These are phyloP conservation scores for Athripsodes cinereus DNA, from an alignment of 2,888 invertebrate genomes.

Conservation along the genomic window DNA sequence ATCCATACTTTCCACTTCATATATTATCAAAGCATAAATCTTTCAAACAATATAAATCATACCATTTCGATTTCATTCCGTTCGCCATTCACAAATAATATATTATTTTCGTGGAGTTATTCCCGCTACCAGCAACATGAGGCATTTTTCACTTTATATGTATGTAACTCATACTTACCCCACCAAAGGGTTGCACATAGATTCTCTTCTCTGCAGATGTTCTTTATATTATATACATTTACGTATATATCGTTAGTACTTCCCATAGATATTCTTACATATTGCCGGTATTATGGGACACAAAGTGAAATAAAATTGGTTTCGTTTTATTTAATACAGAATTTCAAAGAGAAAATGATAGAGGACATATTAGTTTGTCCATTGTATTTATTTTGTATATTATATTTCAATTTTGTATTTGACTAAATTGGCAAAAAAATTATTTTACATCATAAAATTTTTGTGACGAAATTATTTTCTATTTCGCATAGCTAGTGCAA, in stretches of 20 bases:
- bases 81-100: slow-evolving; percentile 16
- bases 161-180: background rate
- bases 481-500: too few species aligned
- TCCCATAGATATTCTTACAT: background rate
- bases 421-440: too few species aligned
- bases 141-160: slow-evolving; percentile 18
- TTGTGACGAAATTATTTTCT: too few species aligned
- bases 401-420: too few species aligned
- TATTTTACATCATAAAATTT: too few species aligned
- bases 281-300: background rate
- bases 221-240: background rate
- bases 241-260: too few species aligned
- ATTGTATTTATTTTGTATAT: too few species aligned
- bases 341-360: background rate
- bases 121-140: slow-evolving; percentile 6
- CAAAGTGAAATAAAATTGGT: background rate
- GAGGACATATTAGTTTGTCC: background rate
- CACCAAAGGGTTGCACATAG: background rate
- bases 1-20: slow-evolving; percentile 14
- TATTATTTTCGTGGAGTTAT: slow-evolving; percentile 13
- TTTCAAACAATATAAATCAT: slow-evolving; percentile 23
- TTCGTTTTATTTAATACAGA: background rate
- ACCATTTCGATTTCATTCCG: slow-evolving; percentile 21
- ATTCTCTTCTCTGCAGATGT: background rate
- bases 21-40: slow-evolving; percentile 13